Evolutionary conservation across 2,888 invertebrate genomes (phyloP).

Genomic region (Tromatobia lineatoria): DNA sequence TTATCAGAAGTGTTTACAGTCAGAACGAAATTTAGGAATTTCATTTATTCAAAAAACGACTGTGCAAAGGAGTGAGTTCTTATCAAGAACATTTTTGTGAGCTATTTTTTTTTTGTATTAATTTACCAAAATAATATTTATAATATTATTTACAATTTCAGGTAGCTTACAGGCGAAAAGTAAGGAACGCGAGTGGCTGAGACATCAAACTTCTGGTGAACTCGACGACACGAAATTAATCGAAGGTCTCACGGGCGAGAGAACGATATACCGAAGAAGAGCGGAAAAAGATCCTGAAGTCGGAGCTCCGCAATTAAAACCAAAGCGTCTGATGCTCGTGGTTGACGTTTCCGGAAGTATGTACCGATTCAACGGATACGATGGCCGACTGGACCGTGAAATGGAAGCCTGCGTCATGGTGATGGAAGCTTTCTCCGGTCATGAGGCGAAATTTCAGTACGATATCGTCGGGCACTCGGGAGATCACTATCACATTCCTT

Average conservation of each 20-base stretch:
- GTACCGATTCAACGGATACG: conserved; percentile 98
- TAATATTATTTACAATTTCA: conserved; percentile 62
- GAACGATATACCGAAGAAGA: conserved; percentile 94
- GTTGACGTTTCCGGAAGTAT: conserved; percentile 98
- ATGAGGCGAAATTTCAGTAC: conserved; percentile 95
- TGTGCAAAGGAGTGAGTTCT: too few species aligned
- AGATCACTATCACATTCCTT: conserved; percentile 91
- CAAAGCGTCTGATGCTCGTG: conserved; percentile 94
- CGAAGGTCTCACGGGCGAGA: conserved; percentile 97
- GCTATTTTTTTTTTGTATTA: background rate
- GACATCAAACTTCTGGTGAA: conserved; percentile 98
- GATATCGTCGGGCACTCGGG: conserved; percentile 98
- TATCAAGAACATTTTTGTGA: too few species aligned
- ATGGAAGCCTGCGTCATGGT: conserved; percentile 95
- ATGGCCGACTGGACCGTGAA: conserved; percentile 96
- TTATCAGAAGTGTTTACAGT: background rate
- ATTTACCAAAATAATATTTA: too few species aligned
- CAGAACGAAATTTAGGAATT: background rate
- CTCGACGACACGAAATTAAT: conserved; percentile 97
- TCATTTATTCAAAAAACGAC: background rate
- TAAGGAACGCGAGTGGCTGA: conserved; percentile 97
- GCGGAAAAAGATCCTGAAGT: conserved; percentile 95
- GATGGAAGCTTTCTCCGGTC: conserved; percentile 96
- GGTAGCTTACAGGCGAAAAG: conserved; percentile 95
- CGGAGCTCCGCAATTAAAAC: conserved; percentile 94